Evolutionary conservation across 2,113 vertebrate species (phyloP).

Genomic region (rabbit (Oryctolagus cuniculus)): mOryCun1.1 NC_091439.1:78528001-78528500

Average conservation of each 20-base stretch:
- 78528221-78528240: conserved; percentile 30
- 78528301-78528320: neutral
- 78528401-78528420: conserved; percentile 7
- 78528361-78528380: neutral
- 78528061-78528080: neutral
- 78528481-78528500: neutral
- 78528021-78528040: neutral
- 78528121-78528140: conserved; percentile 12
- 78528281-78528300: neutral
- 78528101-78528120: neutral
- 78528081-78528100: neutral
- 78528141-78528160: neutral
- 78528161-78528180: neutral
- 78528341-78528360: neutral
- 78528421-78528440: neutral
- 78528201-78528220: conserved; percentile 2
- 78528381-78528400: neutral
- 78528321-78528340: neutral
- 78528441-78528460: neutral
- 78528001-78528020: neutral
- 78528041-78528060: conserved; percentile 13
- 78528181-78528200: conserved; percentile 16
- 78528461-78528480: neutral
- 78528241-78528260: conserved; percentile 30
- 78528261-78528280: neutral